phyloP scores from a whole-genome alignment of 1,140 invertebrate genomes.

The Drosophila kepulauana region DNA sequence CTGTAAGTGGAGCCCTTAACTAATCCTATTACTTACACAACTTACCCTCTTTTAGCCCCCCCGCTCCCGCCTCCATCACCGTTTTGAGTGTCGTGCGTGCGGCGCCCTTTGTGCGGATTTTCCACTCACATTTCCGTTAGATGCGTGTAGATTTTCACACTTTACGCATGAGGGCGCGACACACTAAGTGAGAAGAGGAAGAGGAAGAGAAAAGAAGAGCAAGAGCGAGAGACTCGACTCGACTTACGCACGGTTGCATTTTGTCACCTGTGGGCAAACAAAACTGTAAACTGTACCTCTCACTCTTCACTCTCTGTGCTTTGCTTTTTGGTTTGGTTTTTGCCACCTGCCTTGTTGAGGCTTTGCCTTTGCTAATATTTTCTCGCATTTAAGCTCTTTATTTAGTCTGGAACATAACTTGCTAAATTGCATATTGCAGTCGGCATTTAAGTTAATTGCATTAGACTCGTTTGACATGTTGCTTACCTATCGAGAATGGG shows the following conservation, averaged over 20 bases:
- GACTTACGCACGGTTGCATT: conserved; percentile 58
- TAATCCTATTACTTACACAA: conserved; percentile 57
- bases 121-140: conserved; percentile 30
- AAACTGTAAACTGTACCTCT: conserved; percentile 8
- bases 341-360: background rate
- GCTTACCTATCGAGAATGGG: conserved; percentile 29
- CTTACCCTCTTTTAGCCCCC: background rate
- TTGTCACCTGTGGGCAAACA: conserved; percentile 42
- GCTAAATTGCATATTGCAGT: conserved; percentile 56
- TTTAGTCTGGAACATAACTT: conserved; percentile 38
- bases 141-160: conserved; percentile 57
- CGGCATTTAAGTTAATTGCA: conserved; percentile 59
- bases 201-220: background rate
- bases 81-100: conserved; percentile 15
- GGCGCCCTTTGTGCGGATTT: conserved; percentile 41
- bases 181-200: background rate
- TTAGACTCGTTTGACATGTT: conserved; percentile 61
- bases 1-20: conserved; percentile 21
- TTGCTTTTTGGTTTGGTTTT: background rate
- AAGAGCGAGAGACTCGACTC: background rate
- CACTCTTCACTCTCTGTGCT: background rate
- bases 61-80: background rate
- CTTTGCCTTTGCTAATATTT: conserved; percentile 15
- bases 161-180: conserved; percentile 42
- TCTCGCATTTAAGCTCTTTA: conserved; percentile 44